Percentiles rank a stretch among this genome's conserved stretches.
These are phyloP conservation scores for Xestobium rufovillosum DNA, from an alignment of 2,888 invertebrate genomes.

Conservation along the genomic window DNA sequence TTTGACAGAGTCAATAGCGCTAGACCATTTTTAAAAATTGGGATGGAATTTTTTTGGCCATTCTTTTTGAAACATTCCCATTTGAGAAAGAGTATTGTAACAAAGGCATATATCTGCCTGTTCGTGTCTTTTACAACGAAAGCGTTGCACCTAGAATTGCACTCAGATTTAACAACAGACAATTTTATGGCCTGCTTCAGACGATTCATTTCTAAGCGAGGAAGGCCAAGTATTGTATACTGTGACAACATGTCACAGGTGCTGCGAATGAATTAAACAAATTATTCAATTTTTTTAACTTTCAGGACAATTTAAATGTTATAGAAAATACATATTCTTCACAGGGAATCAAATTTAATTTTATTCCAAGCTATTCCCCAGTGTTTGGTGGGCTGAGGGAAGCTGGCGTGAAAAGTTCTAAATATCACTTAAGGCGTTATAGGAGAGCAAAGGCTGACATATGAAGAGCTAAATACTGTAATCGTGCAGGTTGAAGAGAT, in stretches of 20 bases:
- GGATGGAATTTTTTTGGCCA: not conserved
- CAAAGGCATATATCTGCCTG: too few relatives aligned
- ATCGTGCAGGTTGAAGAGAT: constrained; percentile 25
- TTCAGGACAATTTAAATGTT: not conserved
- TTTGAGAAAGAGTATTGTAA: too few relatives aligned
- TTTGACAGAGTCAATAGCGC: not conserved
- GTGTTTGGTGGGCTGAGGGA: constrained; percentile 24
- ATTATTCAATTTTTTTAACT: not conserved
- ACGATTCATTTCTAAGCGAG: not conserved
- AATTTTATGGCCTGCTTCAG: not conserved
- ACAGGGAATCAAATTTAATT: not conserved
- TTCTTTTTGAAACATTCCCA: not conserved
- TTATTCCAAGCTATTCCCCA: too few relatives aligned
- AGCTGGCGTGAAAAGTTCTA: constrained; percentile 24
- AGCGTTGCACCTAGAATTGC: not conserved
- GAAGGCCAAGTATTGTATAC: not conserved
- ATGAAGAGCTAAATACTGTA: constrained; percentile 26
- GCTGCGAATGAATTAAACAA: constrained; percentile 2
- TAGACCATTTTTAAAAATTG: not conserved
- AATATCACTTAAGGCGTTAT: too few relatives aligned
- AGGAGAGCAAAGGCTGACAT: constrained; percentile 19
- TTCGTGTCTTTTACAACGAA: not conserved
- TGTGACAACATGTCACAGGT: not conserved
- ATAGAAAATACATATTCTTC: too few relatives aligned
- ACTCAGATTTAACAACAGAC: not conserved